Percentiles rank a stretch among this genome's conserved stretches.
phyloP scores from a whole-genome alignment of 2,113 vertebrate genomes.

The Malurus elegans region DNA sequence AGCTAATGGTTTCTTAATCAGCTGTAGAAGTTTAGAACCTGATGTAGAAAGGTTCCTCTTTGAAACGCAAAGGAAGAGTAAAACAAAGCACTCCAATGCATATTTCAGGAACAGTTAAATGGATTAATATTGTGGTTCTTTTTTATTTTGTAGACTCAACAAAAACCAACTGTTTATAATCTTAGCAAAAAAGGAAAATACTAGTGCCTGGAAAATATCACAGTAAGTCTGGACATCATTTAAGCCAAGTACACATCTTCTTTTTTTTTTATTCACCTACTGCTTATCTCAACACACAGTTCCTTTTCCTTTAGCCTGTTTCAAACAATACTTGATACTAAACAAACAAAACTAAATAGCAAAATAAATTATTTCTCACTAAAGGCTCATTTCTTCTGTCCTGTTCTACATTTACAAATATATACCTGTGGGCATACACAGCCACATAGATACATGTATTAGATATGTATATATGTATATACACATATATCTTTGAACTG shows the following conservation, averaged over 20 bases:
- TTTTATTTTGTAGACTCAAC: conserved; percentile 17
- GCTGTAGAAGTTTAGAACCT: background rate
- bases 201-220: conserved; percentile 46
- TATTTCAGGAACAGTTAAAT: background rate
- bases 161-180: conserved; percentile 13
- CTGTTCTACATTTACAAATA: background rate
- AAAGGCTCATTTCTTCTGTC: conserved; percentile 29
- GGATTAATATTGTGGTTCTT: background rate
- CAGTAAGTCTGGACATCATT: conserved; percentile 1
- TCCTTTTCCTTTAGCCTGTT: conserved; percentile 62
- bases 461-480: background rate
- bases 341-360: conserved; percentile 55
- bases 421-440: rapidly evolving
- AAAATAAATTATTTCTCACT: conserved; percentile 63
- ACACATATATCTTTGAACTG: background rate
- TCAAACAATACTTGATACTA: conserved; percentile 67
- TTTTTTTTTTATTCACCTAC: conserved; percentile 30
- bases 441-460: background rate
- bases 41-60: background rate
- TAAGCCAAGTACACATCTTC: conserved; percentile 20
- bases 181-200: conserved; percentile 26
- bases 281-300: conserved; percentile 68
- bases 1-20: background rate
- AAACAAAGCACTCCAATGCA: background rate
- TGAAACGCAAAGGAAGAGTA: background rate